A percentile compares a stretch with the other conserved stretches of the same genome.
These are phyloP conservation scores for Leucopsar rothschildi DNA, from an alignment of 2,113 vertebrate species.

Conservation along the genomic window DNA sequence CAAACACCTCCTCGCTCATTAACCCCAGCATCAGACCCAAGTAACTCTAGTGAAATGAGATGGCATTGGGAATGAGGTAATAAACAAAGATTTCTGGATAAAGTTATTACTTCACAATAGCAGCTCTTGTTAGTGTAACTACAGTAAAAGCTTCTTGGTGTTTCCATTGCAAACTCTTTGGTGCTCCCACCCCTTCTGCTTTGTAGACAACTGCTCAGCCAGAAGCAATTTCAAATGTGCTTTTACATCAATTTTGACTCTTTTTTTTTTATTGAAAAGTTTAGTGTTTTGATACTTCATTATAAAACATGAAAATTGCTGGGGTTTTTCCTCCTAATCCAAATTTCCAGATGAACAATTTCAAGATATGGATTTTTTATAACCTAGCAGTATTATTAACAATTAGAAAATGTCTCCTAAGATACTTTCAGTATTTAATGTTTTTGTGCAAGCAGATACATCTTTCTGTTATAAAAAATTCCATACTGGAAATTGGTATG, in stretches of 20 bases:
- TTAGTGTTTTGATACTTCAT: neutral
- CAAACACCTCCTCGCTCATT: neutral
- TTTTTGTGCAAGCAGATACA: neutral
- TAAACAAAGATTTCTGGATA: constrained; percentile 28
- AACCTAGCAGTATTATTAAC: neutral
- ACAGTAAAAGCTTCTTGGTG: neutral
- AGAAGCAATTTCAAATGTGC: constrained; percentile 19
- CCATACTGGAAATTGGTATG: neutral
- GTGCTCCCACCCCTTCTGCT: neutral
- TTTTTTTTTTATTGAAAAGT: neutral
- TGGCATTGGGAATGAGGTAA: constrained; percentile 26
- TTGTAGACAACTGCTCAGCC: neutral
- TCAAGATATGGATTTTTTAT: constrained; percentile 12
- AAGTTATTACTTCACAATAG: constrained; percentile 41
- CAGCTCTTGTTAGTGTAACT: neutral
- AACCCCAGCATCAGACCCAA: constrained; percentile 17
- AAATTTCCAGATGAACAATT: constrained; percentile 31
- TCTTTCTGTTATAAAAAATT: neutral
- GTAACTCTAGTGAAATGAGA: constrained; percentile 33
- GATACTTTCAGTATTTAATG: neutral
- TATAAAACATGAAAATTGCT: constrained; percentile 4
- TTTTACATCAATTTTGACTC: constrained; percentile 23
- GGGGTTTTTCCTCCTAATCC: neutral
- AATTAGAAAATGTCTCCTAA: neutral
- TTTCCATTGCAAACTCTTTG: constrained; percentile 30